Base-by-base conservation (phyloP, 2,888 invertebrate genomes). In the Linyphia triangularis region DNA sequence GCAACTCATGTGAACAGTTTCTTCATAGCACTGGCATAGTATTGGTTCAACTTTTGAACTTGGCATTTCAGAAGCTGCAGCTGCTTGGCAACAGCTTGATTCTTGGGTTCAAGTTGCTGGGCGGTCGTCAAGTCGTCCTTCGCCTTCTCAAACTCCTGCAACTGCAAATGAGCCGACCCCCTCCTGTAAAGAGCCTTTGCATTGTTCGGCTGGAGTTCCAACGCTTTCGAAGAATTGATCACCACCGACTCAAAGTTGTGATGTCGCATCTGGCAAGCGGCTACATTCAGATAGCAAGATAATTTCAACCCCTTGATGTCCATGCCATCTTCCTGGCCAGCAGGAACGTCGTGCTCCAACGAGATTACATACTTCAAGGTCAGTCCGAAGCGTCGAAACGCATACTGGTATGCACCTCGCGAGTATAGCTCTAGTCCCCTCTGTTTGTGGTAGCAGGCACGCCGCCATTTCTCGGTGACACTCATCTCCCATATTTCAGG, bases 211-310 rank as follows among this genome's bases (percentile, higher is more conserved):
- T 94, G 93, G 70, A 92, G 91, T 7, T 90, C 88, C 40, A 94
- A 90, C 22, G 94, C 93, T 91, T 93, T 93, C 9, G 92, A 92
- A 93, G 93, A 96, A 13, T 96, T 94, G 57, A 94, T 93, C 37
- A 96, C 92, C 0, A 95, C 95, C 88, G 95, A 94, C 5, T 95
- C 94, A 92, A 95, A 96, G 90, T 95, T 95, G 10, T 95, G 93
- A 89, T 94, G 94, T 90, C 95, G 95, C 24, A 96, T 93, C 91
- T 97, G 96, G 92, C 97, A 97, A 67, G 96, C 95, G 0, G 97
- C 96, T 92, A 97, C 93, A 93, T 98, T 98, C 90, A 96, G 96
- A 92, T 96, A 96, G 9, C 97, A 93, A 69, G 91, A 88, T 16
- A 89, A 67, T 57, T 90, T 89, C 5, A 90, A 72, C 4, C 88